Conservation (phyloP, 1,140 invertebrate species). For the Drosophila aff. region DNA sequence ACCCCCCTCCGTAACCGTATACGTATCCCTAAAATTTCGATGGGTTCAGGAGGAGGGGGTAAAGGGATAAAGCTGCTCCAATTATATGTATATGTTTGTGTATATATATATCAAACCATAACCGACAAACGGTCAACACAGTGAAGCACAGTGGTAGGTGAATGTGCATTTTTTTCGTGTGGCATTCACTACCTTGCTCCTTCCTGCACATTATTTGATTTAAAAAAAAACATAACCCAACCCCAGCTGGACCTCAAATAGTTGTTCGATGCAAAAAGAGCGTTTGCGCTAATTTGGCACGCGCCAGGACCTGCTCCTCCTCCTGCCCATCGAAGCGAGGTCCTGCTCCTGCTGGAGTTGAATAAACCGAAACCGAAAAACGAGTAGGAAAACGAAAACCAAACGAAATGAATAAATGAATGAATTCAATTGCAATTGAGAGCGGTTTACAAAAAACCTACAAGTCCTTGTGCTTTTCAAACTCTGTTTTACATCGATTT, state of each 20-base stretch:
- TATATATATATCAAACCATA: constrained; percentile 2
- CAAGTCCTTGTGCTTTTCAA: constrained; percentile 24
- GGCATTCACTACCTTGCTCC: too few species aligned
- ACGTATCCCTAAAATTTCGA: constrained; percentile 18
- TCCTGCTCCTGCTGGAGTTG: constrained; percentile 27
- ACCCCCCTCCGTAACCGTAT: neutral
- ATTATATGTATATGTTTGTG: constrained; percentile 16
- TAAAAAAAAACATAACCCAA: too few species aligned
- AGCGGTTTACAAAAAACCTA: constrained; percentile 28
- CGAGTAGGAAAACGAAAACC: constrained; percentile 3
- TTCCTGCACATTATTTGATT: neutral
- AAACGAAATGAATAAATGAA: constrained; percentile 71
- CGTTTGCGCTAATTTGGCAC: constrained; percentile 78
- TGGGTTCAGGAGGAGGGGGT: neutral
- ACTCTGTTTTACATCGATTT: neutral
- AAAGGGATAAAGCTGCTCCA: constrained; percentile 15
- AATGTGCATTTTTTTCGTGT: constrained; percentile 11
- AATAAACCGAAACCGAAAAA: constrained; percentile 48
- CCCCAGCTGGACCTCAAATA: constrained; percentile 46
- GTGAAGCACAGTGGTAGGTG: constrained; percentile 5
- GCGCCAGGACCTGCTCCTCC: constrained; percentile 44
- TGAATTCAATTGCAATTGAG: constrained; percentile 81
- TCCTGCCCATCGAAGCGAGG: constrained; percentile 55
- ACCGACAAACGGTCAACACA: constrained; percentile 3
- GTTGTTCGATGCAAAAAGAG: constrained; percentile 63